Conservation (phyloP, 1,140 invertebrate genomes). For the Cydia pomonella region DNA sequence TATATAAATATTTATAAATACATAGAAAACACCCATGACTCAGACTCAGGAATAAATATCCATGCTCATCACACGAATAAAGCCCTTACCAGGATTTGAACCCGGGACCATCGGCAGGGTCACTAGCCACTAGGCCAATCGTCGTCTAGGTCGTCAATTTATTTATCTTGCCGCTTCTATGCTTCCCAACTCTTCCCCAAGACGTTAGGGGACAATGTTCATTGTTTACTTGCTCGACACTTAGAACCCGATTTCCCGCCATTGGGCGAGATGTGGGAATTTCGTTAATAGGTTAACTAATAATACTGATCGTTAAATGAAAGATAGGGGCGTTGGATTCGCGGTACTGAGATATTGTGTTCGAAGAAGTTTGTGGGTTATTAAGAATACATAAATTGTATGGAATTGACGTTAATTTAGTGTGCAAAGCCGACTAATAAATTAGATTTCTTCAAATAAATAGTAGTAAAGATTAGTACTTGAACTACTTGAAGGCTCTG, state of each 20-base stretch:
- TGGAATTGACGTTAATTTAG: neutral
- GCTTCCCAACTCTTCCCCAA: constrained; percentile 49
- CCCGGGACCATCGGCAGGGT: too few species aligned
- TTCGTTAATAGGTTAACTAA: neutral
- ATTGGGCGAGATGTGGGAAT: neutral
- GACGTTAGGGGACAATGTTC: constrained; percentile 65
- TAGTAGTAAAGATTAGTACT: too few species aligned
- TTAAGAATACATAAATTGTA: neutral
- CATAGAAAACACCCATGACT: too few species aligned
- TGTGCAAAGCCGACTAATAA: too few species aligned
- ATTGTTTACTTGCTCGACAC: constrained; percentile 59
- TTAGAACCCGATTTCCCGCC: constrained; percentile 50
- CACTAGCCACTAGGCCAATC: too few species aligned
- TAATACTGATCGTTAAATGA: neutral
- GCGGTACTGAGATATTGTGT: neutral
- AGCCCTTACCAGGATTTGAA: too few species aligned
- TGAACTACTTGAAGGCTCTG: too few species aligned
- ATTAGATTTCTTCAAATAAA: too few species aligned
- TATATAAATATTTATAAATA: too few species aligned
- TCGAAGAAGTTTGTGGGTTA: neutral
- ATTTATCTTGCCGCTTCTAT: constrained; percentile 40
- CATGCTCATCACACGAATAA: too few species aligned
- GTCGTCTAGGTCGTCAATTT: too few species aligned
- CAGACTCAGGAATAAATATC: too few species aligned
- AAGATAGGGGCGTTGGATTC: constrained; percentile 2